Percentiles rank a stretch among this genome's conserved stretches.
Conservation (phyloP, 92 coral and sea anemone genomes). For the Siderastrea siderea region DNA sequence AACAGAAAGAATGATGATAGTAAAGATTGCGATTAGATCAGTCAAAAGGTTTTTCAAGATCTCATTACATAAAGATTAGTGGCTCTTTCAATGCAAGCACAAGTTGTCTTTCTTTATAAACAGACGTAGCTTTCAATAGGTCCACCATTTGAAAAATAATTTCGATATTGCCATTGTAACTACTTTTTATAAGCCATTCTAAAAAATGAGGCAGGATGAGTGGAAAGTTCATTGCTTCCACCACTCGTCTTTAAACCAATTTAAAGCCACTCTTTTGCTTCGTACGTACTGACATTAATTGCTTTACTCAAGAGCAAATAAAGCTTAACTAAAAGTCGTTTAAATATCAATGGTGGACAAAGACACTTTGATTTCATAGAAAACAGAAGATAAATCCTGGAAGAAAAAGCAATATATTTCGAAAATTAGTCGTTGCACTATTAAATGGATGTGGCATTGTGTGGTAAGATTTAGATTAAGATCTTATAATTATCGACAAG, state of each 20-base stretch:
- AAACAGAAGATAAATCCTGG: background rate
- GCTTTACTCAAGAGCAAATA: background rate
- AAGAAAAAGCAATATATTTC: background rate
- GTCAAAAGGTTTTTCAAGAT: no score
- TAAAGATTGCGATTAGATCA: no score
- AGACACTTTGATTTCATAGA: background rate
- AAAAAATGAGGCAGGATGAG: background rate
- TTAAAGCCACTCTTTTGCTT: background rate
- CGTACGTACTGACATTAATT: background rate
- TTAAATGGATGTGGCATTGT: background rate
- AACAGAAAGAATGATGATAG: no score
- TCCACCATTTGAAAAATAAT: background rate
- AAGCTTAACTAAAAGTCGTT: background rate
- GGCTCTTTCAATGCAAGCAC: no score
- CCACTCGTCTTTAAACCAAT: background rate
- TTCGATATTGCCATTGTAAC: background rate
- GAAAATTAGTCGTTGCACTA: background rate
- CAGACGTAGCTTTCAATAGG: background rate
- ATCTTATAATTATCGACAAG: background rate
- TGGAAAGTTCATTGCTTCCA: background rate
- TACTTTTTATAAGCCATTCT: background rate
- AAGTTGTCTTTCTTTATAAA: no score
- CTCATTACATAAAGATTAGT: no score
- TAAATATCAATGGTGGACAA: slow-evolving; percentile 3
- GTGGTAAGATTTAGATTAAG: background rate